These are phyloP conservation scores for Platygyra sinensis DNA, from an alignment of 64 coral and sea anemone genomes.

Conservation along the genomic window DNA sequence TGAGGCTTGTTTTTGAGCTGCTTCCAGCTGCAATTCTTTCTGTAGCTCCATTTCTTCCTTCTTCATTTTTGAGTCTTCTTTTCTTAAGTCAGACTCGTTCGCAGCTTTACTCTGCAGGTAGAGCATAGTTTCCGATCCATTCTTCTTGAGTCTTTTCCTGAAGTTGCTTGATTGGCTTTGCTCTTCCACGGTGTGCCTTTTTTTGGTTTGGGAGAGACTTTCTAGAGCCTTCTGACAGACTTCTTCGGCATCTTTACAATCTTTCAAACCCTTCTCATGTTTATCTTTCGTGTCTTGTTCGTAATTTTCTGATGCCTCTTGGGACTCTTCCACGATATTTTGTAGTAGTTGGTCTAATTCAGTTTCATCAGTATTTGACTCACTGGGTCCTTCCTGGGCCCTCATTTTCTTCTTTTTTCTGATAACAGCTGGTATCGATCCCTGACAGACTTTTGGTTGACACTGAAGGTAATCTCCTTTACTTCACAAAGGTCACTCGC, in stretches of 20 bases:
- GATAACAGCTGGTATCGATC: conserved; percentile 54
- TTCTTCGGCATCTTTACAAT: conserved; percentile 56
- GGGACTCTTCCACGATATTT: conserved; percentile 50
- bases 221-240: conserved; percentile 49
- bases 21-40: conserved; percentile 61
- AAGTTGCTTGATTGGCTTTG: conserved; percentile 20
- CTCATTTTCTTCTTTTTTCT: conserved; percentile 54
- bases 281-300: conserved; percentile 55
- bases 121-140: conserved; percentile 39
- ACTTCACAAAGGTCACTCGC: conserved; percentile 50
- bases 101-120: conserved; percentile 47
- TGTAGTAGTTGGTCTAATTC: conserved; percentile 50
- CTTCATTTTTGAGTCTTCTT: conserved; percentile 41
- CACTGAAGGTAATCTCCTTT: conserved; percentile 43
- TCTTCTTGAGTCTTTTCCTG: conserved; percentile 38
- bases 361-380: conserved; percentile 27
- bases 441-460: conserved; percentile 54
- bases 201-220: conserved; percentile 51
- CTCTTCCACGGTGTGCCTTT: conserved; percentile 23
- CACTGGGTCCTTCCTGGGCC: conserved; percentile 32
- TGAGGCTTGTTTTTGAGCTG: conserved; percentile 50
- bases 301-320: conserved; percentile 37
- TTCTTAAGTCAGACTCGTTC: conserved; percentile 46
- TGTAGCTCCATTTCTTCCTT: conserved; percentile 56
- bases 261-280: conserved; percentile 36